phyloP scores from a whole-genome alignment of 2,888 invertebrate species.

The Toxonevra muliebris region DNA sequence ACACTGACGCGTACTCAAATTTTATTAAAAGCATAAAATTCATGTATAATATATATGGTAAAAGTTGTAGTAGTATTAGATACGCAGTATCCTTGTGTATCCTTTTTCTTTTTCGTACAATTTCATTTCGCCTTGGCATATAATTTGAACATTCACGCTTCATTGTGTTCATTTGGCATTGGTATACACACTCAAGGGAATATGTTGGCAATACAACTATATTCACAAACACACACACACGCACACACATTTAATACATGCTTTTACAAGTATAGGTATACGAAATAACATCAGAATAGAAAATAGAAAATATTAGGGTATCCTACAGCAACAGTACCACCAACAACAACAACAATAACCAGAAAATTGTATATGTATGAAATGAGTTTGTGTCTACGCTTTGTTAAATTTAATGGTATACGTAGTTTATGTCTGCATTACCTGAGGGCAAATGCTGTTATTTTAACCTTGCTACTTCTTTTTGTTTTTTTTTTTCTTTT shows the following conservation, averaged over 20 bases:
- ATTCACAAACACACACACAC: background rate
- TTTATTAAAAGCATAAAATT: too few species aligned
- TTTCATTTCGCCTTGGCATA: conserved; percentile 12
- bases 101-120: background rate
- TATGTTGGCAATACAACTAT: background rate
- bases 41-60: background rate
- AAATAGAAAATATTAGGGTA: background rate
- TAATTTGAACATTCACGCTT: conserved; percentile 16
- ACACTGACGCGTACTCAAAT: too few species aligned
- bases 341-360: background rate
- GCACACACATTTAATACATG: background rate
- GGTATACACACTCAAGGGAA: background rate
- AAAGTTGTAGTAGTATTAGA: background rate
- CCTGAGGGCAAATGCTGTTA: too few species aligned
- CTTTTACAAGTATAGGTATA: background rate
- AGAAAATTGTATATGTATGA: too few species aligned
- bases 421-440: too few species aligned
- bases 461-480: too few species aligned
- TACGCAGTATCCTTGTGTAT: background rate
- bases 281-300: background rate
- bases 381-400: too few species aligned
- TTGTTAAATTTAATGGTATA: too few species aligned
- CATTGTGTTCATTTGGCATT: conserved; percentile 6
- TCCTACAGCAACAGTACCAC: background rate
- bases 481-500: too few species aligned